These are phyloP conservation scores for Hystrix brachyura DNA, from an alignment of 2,113 vertebrate species.

Conservation along the genomic window DNA sequence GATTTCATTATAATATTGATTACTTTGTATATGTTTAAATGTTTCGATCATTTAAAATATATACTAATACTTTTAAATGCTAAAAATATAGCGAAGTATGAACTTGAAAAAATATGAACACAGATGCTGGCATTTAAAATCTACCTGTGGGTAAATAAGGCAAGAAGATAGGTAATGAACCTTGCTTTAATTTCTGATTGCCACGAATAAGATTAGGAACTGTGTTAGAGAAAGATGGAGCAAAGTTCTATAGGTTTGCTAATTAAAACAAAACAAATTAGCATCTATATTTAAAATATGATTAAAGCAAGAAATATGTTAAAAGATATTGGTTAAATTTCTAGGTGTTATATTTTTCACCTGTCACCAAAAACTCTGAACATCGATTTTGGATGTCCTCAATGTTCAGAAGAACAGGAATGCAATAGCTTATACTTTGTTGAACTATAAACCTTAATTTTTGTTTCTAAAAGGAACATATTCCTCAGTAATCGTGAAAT, in stretches of 20 bases:
- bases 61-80: background rate
- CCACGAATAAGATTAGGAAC: slow-evolving; percentile 42
- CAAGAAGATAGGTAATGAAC: slow-evolving; percentile 52
- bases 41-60: background rate
- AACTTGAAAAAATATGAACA: slow-evolving; percentile 57
- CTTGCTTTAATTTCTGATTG: slow-evolving; percentile 65
- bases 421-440: slow-evolving; percentile 47
- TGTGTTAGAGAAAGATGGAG: slow-evolving; percentile 33
- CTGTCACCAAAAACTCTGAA: slow-evolving; percentile 23
- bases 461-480: slow-evolving; percentile 14
- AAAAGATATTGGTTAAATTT: slow-evolving; percentile 30
- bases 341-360: slow-evolving; percentile 17
- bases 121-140: slow-evolving; percentile 64
- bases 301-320: slow-evolving; percentile 54
- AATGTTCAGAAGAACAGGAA: slow-evolving; percentile 19
- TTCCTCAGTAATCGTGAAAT: background rate
- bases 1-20: background rate
- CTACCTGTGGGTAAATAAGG: slow-evolving; percentile 62
- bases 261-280: slow-evolving; percentile 46
- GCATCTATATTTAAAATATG: slow-evolving; percentile 28
- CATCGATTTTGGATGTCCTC: slow-evolving; percentile 20
- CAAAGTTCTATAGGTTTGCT: slow-evolving; percentile 23
- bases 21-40: background rate
- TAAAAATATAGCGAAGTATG: background rate
- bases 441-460: slow-evolving; percentile 51